Percentiles rank a stretch among this genome's conserved stretches.
Evolutionary conservation across 2,888 invertebrate genomes (phyloP).

Genomic region (Blastobasis adustella): DNA sequence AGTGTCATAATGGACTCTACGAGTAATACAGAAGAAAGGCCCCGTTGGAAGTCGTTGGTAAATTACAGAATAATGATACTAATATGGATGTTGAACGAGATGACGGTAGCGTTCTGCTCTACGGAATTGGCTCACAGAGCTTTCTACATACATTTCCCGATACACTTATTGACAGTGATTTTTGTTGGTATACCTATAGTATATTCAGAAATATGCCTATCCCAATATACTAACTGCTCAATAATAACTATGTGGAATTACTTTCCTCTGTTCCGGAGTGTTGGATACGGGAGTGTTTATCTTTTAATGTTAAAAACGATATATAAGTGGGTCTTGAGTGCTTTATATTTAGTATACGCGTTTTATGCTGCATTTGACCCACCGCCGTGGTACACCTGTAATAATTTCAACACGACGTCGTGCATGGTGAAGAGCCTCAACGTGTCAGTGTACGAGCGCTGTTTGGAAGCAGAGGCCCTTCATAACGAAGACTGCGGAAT

Average conservation of each 20-base stretch:
- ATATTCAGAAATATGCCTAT: slow-evolving; percentile 57
- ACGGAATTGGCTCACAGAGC: slow-evolving; percentile 44
- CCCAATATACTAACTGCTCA: slow-evolving; percentile 55
- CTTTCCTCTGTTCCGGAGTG: slow-evolving; percentile 48
- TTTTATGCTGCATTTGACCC: slow-evolving; percentile 44
- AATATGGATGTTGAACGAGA: slow-evolving; percentile 58
- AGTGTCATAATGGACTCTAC: no score
- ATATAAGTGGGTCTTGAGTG: slow-evolving; percentile 37
- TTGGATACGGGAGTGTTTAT: slow-evolving; percentile 45
- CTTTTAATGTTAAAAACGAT: slow-evolving; percentile 41
- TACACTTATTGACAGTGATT: slow-evolving; percentile 38
- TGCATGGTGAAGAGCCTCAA: slow-evolving; percentile 61
- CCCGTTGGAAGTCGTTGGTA: no score
- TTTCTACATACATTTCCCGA: slow-evolving; percentile 34
- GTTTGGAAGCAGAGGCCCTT: slow-evolving; percentile 47
- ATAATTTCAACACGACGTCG: slow-evolving; percentile 34
- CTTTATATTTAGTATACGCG: slow-evolving; percentile 54
- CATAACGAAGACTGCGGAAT: slow-evolving; percentile 54
- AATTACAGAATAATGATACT: slow-evolving; percentile 20
- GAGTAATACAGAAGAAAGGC: no score
- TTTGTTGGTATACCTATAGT: slow-evolving; percentile 54
- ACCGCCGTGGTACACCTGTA: slow-evolving; percentile 56
- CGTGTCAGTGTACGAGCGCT: slow-evolving; percentile 55
- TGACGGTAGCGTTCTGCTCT: slow-evolving; percentile 34
- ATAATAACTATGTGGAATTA: slow-evolving; percentile 53